These are phyloP conservation scores for Aethina tumida DNA, from an alignment of 1,140 invertebrate species.

Conservation along the genomic window DNA sequence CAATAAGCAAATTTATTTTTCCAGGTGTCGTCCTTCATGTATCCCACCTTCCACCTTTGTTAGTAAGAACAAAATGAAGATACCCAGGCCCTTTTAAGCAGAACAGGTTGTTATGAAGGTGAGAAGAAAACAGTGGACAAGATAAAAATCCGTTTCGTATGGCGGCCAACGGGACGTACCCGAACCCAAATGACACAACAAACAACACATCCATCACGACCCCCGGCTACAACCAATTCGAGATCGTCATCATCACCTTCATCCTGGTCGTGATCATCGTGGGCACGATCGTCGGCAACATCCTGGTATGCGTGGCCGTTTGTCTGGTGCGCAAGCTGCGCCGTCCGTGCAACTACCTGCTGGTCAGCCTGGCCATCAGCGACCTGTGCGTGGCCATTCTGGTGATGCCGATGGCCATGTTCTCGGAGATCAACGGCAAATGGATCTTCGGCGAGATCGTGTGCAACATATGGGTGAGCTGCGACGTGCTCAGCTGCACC, in stretches of 20 bases:
- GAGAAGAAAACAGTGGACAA: too few relatives aligned
- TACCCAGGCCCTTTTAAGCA: too few relatives aligned
- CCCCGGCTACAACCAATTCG: slow-evolving; percentile 35
- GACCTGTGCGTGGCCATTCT: slow-evolving; percentile 72
- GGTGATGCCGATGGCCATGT: slow-evolving; percentile 80
- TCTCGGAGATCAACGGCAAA: slow-evolving; percentile 67
- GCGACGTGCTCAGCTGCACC: slow-evolving; percentile 73
- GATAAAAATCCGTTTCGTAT: too few relatives aligned
- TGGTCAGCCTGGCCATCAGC: slow-evolving; percentile 85
- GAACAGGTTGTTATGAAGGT: too few relatives aligned
- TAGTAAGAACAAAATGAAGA: too few relatives aligned
- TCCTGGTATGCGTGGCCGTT: slow-evolving; percentile 77
- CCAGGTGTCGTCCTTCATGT: too few relatives aligned
- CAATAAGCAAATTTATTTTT: too few relatives aligned
- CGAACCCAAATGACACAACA: slow-evolving; percentile 12
- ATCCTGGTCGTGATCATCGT: slow-evolving; percentile 66
- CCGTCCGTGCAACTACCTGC: slow-evolving; percentile 74
- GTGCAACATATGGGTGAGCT: slow-evolving; percentile 79
- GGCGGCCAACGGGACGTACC: slow-evolving; percentile 21
- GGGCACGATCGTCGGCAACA: slow-evolving; percentile 78
- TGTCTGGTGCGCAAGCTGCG: slow-evolving; percentile 77
- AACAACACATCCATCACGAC: slow-evolving; percentile 10
- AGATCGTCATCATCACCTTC: slow-evolving; percentile 59
- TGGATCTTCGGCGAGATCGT: slow-evolving; percentile 77
- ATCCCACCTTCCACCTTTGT: too few relatives aligned